These are phyloP conservation scores for Sorex maritimensis DNA, from an alignment of 2,797 vertebrate species.

Conservation along the genomic window DNA sequence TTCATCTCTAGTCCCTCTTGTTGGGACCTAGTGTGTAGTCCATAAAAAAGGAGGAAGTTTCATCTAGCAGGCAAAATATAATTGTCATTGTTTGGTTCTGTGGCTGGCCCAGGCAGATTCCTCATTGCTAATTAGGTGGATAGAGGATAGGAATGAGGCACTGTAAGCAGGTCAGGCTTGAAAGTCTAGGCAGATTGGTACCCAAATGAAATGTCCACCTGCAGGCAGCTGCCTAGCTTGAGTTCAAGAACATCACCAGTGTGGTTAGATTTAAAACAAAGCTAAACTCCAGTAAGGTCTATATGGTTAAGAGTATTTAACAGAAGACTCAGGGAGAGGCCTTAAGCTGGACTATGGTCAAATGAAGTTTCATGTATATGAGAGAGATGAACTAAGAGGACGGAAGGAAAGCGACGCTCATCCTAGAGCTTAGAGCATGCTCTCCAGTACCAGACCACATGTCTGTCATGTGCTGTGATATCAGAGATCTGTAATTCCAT, in stretches of 20 bases:
- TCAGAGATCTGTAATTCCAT: neutral
- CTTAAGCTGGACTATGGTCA: neutral
- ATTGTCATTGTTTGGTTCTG: neutral
- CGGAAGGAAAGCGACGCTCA: neutral
- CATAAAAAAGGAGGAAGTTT: conserved; percentile 50
- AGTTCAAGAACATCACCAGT: neutral
- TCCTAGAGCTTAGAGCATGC: neutral
- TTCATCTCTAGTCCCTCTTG: neutral
- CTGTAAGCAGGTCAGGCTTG: neutral
- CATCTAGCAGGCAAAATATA: neutral
- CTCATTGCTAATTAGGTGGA: neutral
- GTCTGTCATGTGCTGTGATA: neutral
- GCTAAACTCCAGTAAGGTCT: neutral
- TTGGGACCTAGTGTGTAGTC: neutral
- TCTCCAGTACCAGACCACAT: neutral
- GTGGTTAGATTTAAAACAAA: neutral
- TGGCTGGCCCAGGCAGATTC: neutral
- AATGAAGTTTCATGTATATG: neutral
- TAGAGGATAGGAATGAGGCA: neutral
- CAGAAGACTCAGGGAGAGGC: neutral
- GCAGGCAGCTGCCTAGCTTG: neutral
- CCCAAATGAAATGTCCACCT: neutral
- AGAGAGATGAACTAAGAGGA: neutral
- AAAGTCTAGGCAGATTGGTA: neutral
- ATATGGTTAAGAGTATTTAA: neutral